phyloP scores from a whole-genome alignment of 2,888 invertebrate genomes.

The Pristionchus entomophagus region DNA sequence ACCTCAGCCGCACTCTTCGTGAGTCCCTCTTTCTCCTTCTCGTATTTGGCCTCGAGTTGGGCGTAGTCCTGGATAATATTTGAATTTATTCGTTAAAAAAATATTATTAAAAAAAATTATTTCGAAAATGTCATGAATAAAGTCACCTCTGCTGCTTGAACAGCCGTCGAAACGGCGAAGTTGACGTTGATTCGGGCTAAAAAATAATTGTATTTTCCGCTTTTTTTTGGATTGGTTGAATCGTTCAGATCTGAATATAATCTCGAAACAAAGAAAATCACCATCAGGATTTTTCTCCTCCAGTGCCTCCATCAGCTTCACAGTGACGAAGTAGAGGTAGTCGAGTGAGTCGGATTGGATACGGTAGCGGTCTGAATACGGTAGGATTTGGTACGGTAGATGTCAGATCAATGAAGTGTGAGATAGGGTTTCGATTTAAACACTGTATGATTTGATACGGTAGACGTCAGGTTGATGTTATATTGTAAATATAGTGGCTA shows the following conservation, averaged over 20 bases:
- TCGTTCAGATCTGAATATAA: too few species aligned
- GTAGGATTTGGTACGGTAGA: background rate
- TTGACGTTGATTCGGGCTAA: slow-evolving; percentile 24
- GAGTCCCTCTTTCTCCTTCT: slow-evolving; percentile 43
- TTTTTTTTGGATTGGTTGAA: too few species aligned
- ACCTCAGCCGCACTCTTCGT: slow-evolving; percentile 39
- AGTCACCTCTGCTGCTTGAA: slow-evolving; percentile 16
- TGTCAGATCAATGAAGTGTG: too few species aligned
- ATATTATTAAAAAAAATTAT: too few species aligned
- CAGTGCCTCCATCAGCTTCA: background rate
- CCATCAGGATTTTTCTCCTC: background rate
- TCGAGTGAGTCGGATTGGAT: slow-evolving; percentile 56
- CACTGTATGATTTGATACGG: too few species aligned
- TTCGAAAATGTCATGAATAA: too few species aligned
- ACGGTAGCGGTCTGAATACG: slow-evolving; percentile 61
- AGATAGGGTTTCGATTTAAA: background rate
- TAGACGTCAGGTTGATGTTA: too few species aligned
- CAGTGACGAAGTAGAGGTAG: slow-evolving; percentile 9
- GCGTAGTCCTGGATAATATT: background rate
- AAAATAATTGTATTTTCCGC: background rate
- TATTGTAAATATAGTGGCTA: too few species aligned
- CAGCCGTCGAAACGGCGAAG: slow-evolving; percentile 23
- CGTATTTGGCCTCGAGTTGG: background rate
- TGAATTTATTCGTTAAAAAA: background rate
- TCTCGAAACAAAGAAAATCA: background rate